Evolutionary conservation across 2,888 invertebrate genomes (phyloP).

Genomic region (Epirrita christyi): DNA sequence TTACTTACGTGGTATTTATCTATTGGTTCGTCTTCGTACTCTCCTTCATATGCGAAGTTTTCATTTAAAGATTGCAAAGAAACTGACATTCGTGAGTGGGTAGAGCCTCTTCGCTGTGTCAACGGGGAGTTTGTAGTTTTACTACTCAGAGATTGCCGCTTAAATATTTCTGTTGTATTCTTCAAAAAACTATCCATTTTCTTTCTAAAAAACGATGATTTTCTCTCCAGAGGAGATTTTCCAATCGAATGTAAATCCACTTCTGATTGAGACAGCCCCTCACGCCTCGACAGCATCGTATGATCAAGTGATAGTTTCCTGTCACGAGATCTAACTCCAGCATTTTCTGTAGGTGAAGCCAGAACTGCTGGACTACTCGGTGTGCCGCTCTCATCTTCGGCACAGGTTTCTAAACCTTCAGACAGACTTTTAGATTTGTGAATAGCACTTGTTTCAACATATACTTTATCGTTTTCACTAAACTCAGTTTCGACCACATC

Average conservation of each 20-base stretch:
- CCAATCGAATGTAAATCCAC: slow-evolving; percentile 73
- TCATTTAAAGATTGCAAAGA: slow-evolving; percentile 73
- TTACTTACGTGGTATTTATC: slow-evolving; percentile 47
- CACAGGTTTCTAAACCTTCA: slow-evolving; percentile 40
- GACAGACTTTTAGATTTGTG: slow-evolving; percentile 45
- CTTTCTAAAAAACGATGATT: slow-evolving; percentile 77
- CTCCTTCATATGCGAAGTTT: slow-evolving; percentile 40
- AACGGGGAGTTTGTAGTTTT: slow-evolving; percentile 45
- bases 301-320: slow-evolving; percentile 75
- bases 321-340: slow-evolving; percentile 47
- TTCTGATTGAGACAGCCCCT: slow-evolving; percentile 73
- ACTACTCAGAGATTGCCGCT: slow-evolving; percentile 54
- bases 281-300: slow-evolving; percentile 62
- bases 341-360: slow-evolving; percentile 36
- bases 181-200: slow-evolving; percentile 77
- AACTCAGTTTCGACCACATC: slow-evolving; percentile 16
- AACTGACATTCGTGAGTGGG: slow-evolving; percentile 53
- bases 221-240: slow-evolving; percentile 72
- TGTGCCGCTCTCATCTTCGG: slow-evolving; percentile 29
- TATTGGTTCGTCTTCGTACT: slow-evolving; percentile 36
- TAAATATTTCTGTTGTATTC: slow-evolving; percentile 76
- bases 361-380: slow-evolving; percentile 23
- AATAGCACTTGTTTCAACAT: slow-evolving; percentile 23
- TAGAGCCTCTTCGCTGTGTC: slow-evolving; percentile 58
- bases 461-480: slow-evolving; percentile 18